phyloP scores from a whole-genome alignment of 2,888 invertebrate species.

The Rhynchonema sp. region DNA sequence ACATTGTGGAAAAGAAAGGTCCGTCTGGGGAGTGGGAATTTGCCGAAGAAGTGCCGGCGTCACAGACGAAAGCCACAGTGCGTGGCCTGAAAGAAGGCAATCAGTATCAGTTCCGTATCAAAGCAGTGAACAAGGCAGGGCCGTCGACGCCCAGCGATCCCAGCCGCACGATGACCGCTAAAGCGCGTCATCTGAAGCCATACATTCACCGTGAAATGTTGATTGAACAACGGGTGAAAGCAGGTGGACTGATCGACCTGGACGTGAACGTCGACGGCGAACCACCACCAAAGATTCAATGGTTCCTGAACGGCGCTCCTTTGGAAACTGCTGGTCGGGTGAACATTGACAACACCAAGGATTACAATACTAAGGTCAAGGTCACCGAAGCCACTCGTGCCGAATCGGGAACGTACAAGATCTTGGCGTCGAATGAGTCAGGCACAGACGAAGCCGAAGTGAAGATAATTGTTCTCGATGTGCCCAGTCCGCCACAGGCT shows the following conservation, averaged over 20 bases:
- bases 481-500: slow-evolving; percentile 73
- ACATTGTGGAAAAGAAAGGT: slow-evolving; percentile 46
- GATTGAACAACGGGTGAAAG: slow-evolving; percentile 70
- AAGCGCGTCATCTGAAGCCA: slow-evolving; percentile 47
- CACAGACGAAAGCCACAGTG: slow-evolving; percentile 45
- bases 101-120: slow-evolving; percentile 80
- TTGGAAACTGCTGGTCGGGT: slow-evolving; percentile 9
- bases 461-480: slow-evolving; percentile 51
- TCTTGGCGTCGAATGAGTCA: slow-evolving; percentile 34
- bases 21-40: slow-evolving; percentile 40
- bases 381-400: slow-evolving; percentile 40
- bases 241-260: slow-evolving; percentile 68
- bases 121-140: slow-evolving; percentile 83
- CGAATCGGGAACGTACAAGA: slow-evolving; percentile 44
- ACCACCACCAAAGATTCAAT: slow-evolving; percentile 77
- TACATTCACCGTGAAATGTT: slow-evolving; percentile 76
- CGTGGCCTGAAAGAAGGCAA: slow-evolving; percentile 56
- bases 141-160: slow-evolving; percentile 48
- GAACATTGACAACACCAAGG: slow-evolving; percentile 17
- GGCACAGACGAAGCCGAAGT: slow-evolving; percentile 47
- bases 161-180: slow-evolving; percentile 45
- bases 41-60: slow-evolving; percentile 48
- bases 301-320: slow-evolving; percentile 52
- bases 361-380: slow-evolving; percentile 37
- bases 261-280: slow-evolving; percentile 86